These are phyloP conservation scores for Neuroterus valhalla DNA, from an alignment of 1,140 invertebrate species.

Conservation along the genomic window DNA sequence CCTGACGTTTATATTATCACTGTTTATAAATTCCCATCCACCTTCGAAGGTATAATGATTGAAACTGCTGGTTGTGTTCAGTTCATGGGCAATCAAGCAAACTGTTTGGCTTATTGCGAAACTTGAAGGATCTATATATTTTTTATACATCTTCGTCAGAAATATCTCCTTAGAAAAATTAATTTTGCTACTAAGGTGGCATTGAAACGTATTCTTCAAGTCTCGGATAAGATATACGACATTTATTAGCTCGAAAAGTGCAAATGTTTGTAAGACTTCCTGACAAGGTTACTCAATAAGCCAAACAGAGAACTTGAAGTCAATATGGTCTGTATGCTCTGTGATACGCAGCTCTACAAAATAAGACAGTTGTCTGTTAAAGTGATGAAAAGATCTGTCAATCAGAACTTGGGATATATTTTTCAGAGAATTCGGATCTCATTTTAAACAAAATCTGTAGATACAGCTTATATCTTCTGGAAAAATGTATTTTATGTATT, in stretches of 20 bases:
- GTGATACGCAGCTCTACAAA: constrained; percentile 62
- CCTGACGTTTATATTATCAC: background rate
- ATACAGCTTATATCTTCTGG: background rate
- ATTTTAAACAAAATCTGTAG: too few relatives aligned
- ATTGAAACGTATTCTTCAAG: background rate
- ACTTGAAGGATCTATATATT: constrained; percentile 63
- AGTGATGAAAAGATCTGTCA: background rate
- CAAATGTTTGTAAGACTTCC: constrained; percentile 57
- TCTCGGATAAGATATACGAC: constrained; percentile 13
- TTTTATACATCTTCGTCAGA: constrained; percentile 68
- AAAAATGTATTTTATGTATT: too few relatives aligned
- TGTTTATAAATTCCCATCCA: constrained; percentile 33
- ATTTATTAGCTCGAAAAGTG: constrained; percentile 49
- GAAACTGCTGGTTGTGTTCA: constrained; percentile 31
- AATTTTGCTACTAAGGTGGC: background rate
- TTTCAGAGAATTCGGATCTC: background rate
- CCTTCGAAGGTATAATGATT: constrained; percentile 24
- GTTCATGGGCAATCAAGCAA: constrained; percentile 27
- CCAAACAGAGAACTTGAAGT: constrained; percentile 46
- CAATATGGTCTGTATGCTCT: constrained; percentile 56
- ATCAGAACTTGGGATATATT: constrained; percentile 13
- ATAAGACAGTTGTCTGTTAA: constrained; percentile 55
- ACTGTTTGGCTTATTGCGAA: constrained; percentile 22
- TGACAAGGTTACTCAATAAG: constrained; percentile 53
- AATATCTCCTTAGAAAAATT: background rate